Conservation (phyloP, 2,797 vertebrate species). For the Anas capensis region DNA sequence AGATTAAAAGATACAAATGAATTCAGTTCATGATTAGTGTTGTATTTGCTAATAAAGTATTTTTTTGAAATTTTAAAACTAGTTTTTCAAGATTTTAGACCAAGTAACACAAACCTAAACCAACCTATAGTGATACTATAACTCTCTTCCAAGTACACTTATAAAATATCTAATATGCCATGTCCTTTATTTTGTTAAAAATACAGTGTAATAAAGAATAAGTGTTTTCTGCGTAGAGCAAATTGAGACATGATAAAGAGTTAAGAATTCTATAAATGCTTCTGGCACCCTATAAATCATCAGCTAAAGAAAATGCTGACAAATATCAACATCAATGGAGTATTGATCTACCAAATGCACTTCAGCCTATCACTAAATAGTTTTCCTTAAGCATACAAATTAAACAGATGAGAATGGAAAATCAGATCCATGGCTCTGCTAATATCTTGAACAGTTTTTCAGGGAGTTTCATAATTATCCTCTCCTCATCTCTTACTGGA, state of each 20-base stretch:
- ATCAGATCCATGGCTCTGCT: neutral
- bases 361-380: constrained; percentile 57
- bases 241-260: constrained; percentile 68
- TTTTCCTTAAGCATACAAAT: constrained; percentile 71
- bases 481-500: neutral
- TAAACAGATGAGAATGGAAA: constrained; percentile 22
- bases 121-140: neutral
- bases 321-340: constrained; percentile 64
- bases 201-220: constrained; percentile 43
- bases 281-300: constrained; percentile 72
- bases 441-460: neutral
- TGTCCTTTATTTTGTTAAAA: constrained; percentile 8
- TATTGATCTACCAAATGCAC: constrained; percentile 72
- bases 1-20: neutral
- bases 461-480: constrained; percentile 18
- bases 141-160: neutral
- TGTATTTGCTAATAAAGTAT: neutral
- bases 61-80: neutral
- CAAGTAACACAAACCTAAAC: neutral
- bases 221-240: constrained; percentile 25
- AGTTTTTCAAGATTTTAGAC: neutral
- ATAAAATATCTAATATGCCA: neutral
- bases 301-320: constrained; percentile 69
- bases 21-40: neutral
- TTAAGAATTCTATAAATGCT: constrained; percentile 70